Evolutionary conservation across 2,888 invertebrate genomes (phyloP).

Genomic region (Synergus itoensis): DNA sequence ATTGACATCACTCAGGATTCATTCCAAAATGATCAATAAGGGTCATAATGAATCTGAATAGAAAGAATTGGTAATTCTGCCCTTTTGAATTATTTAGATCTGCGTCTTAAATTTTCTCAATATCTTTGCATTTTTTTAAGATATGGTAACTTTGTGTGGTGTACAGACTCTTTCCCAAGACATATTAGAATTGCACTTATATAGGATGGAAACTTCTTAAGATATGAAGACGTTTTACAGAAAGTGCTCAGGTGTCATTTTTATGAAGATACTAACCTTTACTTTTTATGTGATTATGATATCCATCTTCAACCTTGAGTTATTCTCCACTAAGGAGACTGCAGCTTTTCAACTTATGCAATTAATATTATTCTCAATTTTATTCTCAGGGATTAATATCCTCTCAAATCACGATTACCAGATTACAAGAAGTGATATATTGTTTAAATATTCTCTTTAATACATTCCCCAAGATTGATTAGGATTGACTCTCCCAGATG

Average conservation of each 20-base stretch:
- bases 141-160: not conserved
- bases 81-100: not conserved
- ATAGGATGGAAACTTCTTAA: not conserved
- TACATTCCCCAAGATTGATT: conserved; percentile 29
- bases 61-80: not conserved
- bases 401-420: not conserved
- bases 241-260: conserved; percentile 31
- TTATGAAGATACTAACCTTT: conserved; percentile 25
- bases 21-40: conserved; percentile 11
- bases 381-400: not conserved
- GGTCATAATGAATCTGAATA: conserved; percentile 20
- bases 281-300: conserved; percentile 18
- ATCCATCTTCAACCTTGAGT: conserved; percentile 2
- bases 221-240: conserved; percentile 7
- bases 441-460: not conserved
- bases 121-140: not conserved
- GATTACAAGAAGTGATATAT: not conserved
- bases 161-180: conserved; percentile 14
- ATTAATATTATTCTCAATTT: not conserved
- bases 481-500: conserved; percentile 30
- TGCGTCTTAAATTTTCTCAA: not conserved
- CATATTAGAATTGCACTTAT: conserved; percentile 21
- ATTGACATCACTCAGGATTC: conserved; percentile 24
- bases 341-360: not conserved
- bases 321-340: not conserved